Base-by-base conservation (phyloP, 2,888 invertebrate genomes). In the Tenthredo mesomela region DNA sequence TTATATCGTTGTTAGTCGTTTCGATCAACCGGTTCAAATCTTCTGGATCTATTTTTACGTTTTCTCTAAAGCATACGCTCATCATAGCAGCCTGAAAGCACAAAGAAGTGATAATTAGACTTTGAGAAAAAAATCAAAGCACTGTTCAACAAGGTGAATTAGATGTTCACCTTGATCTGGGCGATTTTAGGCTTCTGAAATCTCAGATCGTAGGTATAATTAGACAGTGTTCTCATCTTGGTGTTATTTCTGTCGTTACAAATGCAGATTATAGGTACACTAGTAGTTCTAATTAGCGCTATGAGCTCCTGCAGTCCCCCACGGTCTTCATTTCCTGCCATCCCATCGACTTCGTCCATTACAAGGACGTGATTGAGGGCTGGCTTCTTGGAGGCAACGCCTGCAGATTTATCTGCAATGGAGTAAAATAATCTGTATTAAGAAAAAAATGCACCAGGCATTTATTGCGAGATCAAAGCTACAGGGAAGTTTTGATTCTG, bases 321-420 rank as follows among this genome's bases (percentile, higher is more conserved):
- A 89, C 99, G 95, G 93, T 99, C 99, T 93, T 99, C 98, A 93
- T 99, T 99, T 3, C 99, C 99, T 0, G 99, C 98, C 99, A 99
- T 99, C 10, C 99, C 99, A 92, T 99, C 99, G 0, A 99, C 99
- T 95, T 99, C 99, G 91, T 99, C 99, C 99, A 99, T 99, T n/a
- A 99, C 95, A 9, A 99, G 94, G 18, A 98, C 98, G 91, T 98
- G 98, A 90, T 97, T 98, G 88, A 70, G 86, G 6, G 90, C 87
- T 40, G 90, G 86, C 84, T 91, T 91, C 21, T 84, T 83, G 18
- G 88, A 84, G 5, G 84, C 82, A 15, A 87, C 86, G 71, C 75
- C 89, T 88, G 40, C 21, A 80, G 33, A 29, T 18, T 61, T 43
- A 70, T 40, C 29, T 50, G 15, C 47, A 18, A 9, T 10, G 18